Evolutionary conservation across 2,113 vertebrate species (phyloP), one percentile per base, ranked within the genome.

Genomic region (Pelecanus crispus): DNA sequence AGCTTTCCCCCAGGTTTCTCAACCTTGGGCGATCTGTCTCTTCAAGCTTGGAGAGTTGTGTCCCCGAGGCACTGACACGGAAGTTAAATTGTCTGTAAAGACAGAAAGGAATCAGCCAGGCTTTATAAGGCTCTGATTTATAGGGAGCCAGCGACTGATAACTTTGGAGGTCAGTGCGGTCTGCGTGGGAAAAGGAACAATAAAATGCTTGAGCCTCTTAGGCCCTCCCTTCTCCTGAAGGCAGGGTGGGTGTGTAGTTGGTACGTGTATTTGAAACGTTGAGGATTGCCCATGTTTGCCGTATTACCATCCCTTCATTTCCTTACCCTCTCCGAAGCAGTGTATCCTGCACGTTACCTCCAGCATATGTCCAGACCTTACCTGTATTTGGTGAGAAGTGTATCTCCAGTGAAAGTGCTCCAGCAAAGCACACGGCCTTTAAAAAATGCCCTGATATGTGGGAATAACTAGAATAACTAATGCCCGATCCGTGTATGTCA

Each of bases 11-110:
- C 38, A 16, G 31, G n/a, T 79, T 81, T 58, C n/a, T 42, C 80
- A 55, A 1, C 22, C 49, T 44, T 1, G 0, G 34, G 65, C 2
- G 0, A 2, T 40, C 5, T 32, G 17, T 61, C n/a, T 40, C 26
- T 45, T 22, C 49, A 20, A 0, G 70, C 47, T 68, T 10, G 56
- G 67, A 40, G 24, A 94, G 22, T 2, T 38, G 40, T 53, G 67
- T 70, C 75, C 75, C 70, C 0, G 3, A 72, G 73, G 77, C 82
- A 56, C 75, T 92, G 92, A 84, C 81, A 75, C 1, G 4, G 74
- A 88, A 90, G 71, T 70, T 40, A 63, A 91, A 62, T 66, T 58
- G 67, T 77, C 83, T 88, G 73, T 56, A 13, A 18, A 34, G 81
- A 44, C 73, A 84, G 83, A 94, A 95, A 21, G 91, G 90, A 93